Evolutionary conservation across 2,888 invertebrate species (phyloP), one percentile per base, ranked within the genome.

Genomic region (Pyrrhosoma nymphula): DNA sequence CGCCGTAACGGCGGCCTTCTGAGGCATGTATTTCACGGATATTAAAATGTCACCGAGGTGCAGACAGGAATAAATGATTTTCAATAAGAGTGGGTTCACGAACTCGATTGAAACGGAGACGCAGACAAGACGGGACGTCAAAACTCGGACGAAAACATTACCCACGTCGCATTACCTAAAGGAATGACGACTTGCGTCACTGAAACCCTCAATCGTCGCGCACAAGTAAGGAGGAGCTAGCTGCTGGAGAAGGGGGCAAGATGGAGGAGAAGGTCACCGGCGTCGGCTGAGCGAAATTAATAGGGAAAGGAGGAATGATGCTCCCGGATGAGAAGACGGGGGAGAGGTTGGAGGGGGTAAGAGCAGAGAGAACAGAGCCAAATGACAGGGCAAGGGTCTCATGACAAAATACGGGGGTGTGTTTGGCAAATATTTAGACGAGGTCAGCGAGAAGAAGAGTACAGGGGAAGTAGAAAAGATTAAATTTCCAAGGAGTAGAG

Each of bases 141-240:
- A 82, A 82, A 82, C 82, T 35, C 82, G 82, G 82, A 82, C 82
- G 82, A 82, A 35, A 82, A 35, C 82, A 82, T 82, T 82, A 82
- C 82, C 35, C 82, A 35, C 82, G 35, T 14, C 82, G 82, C 35
- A 82, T n/a, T n/a, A 69, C n/a, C 47, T 47, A 47, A 47, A 47
- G 8, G 47, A 47, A 26, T 30, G 82, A 26, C 82, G 30, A 26
- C 82, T 82, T 82, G 82, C 82, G 82, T 82, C 82, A 82, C 35
- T 12, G 82, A 82, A 30, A 35, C 30, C 35, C 35, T 82, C 82
- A 26, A 23, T 82, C 30, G 82, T 82, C 82, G 30, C 82, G 82
- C 35, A n/a, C 82, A 82, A 82, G 82, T 35, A 82, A 82, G 35
- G 75, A 75, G 10, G 82, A 82, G 35, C 82, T 35, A 20, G 69